Conservation (phyloP, 2,113 vertebrate genomes). For the Caracal caracal region DNA sequence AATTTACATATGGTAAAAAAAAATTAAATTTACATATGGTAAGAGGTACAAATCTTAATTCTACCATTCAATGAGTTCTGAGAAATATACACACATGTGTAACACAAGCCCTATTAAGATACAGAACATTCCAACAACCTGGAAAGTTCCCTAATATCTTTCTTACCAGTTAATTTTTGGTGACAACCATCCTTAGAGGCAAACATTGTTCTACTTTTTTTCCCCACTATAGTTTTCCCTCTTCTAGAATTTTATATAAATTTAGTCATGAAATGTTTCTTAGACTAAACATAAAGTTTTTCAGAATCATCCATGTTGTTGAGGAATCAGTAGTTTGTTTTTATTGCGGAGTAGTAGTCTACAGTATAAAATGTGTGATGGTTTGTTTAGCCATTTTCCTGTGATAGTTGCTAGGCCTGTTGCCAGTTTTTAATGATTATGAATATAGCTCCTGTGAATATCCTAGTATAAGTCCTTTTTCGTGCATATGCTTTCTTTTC, state of each 20-base stretch:
- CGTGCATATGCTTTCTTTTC: background rate
- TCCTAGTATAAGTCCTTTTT: background rate
- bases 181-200: background rate
- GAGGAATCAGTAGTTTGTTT: background rate
- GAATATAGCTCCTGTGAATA: background rate
- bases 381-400: background rate
- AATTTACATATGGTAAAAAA: conserved; percentile 2
- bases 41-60: conserved; percentile 5
- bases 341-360: background rate
- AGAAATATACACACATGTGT: background rate
- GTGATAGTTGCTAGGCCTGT: background rate
- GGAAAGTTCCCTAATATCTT: background rate
- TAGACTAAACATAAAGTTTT: background rate
- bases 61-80: background rate
- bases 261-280: background rate
- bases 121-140: background rate
- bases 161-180: background rate
- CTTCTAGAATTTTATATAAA: background rate
- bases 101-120: background rate
- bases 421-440: background rate
- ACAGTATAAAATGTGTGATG: background rate
- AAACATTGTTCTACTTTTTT: background rate
- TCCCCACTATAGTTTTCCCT: background rate
- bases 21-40: background rate
- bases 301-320: background rate